Evolutionary conservation across 2,113 vertebrate genomes (phyloP).

Genomic region (Ictalurus punctatus): DNA sequence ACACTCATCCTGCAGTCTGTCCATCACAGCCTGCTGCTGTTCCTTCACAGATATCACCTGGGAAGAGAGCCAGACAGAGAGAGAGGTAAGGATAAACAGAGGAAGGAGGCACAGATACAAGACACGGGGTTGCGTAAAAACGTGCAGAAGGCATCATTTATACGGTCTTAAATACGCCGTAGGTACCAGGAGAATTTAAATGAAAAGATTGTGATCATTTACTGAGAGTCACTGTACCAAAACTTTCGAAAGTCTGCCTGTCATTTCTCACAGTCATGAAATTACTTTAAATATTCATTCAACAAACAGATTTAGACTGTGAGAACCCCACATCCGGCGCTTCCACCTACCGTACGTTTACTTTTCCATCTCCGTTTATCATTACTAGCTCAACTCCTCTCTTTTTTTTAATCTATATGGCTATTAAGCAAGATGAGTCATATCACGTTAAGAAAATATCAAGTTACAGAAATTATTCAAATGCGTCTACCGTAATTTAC

Average conservation of each 20-base stretch:
- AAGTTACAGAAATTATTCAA: not conserved
- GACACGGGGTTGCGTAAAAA: not conserved
- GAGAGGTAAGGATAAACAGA: not conserved
- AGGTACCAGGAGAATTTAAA: not conserved
- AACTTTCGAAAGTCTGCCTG: not conserved
- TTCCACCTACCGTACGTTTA: not conserved
- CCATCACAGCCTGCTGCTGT: slow-evolving; percentile 73
- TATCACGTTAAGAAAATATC: not conserved
- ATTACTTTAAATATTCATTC: not conserved
- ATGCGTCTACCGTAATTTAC: not conserved
- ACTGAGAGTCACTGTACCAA: not conserved
- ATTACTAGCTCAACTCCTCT: not conserved
- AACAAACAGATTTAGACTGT: not conserved
- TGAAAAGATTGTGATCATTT: not conserved
- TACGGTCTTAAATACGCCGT: not conserved
- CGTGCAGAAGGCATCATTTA: not conserved
- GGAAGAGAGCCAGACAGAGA: slow-evolving; percentile 2
- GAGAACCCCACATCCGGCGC: not conserved
- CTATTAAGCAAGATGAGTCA: not conserved
- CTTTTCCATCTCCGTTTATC: not conserved
- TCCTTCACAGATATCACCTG: slow-evolving; percentile 83
- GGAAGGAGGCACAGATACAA: not conserved
- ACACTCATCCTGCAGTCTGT: slow-evolving; percentile 74
- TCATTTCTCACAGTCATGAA: not conserved
- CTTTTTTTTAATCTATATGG: not conserved